Percentiles rank a stretch among this genome's conserved stretches.
Evolutionary conservation across 2,797 vertebrate genomes (phyloP).

Genomic region (Cynopterus sphinx): DNA sequence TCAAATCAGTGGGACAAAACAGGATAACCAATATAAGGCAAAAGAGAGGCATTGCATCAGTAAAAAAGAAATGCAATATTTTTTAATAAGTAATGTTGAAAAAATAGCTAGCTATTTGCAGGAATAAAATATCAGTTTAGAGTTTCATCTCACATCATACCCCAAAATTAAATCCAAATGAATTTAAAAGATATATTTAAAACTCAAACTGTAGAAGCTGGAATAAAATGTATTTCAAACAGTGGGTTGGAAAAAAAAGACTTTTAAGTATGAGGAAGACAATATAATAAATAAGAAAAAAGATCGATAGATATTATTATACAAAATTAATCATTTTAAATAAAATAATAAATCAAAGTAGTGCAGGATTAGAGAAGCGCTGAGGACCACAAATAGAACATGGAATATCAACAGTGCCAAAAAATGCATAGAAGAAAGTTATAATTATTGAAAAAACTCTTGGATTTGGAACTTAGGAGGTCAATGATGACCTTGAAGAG

Average conservation of each 20-base stretch:
- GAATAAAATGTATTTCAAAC: not conserved
- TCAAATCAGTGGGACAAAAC: not conserved
- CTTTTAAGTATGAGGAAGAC: not conserved
- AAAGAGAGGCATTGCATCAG: not conserved
- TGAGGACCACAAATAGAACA: not conserved
- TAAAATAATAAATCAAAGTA: not conserved
- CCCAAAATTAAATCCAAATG: not conserved
- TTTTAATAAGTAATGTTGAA: not conserved
- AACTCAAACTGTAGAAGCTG: not conserved
- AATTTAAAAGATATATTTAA: conserved; percentile 15
- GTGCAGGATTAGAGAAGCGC: not conserved
- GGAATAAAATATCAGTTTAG: not conserved
- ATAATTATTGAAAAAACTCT: not conserved
- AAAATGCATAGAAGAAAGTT: not conserved
- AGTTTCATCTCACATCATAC: not conserved
- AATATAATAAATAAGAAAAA: not conserved
- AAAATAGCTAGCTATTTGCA: not conserved
- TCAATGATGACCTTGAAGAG: not conserved
- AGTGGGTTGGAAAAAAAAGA: not conserved
- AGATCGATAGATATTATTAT: not conserved
- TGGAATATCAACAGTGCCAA: not conserved
- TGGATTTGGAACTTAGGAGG: not conserved
- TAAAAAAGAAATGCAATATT: not conserved
- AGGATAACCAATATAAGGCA: not conserved
- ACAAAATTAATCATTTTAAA: not conserved